Base-by-base conservation (phyloP, 2,888 invertebrate species). In the Leptinotarsa haldemani region DNA sequence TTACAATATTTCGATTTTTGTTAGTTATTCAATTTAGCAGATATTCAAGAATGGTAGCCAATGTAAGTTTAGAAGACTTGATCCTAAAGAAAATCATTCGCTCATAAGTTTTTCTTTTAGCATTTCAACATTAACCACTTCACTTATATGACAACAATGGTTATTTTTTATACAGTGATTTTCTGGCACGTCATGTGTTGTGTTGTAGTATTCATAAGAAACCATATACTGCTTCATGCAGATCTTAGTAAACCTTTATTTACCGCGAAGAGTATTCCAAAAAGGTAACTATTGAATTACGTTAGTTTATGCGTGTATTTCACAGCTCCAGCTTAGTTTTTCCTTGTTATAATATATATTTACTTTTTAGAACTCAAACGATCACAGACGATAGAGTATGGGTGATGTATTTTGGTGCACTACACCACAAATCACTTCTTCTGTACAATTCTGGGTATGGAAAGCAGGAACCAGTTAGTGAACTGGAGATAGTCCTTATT, bases 111-210 rank as follows among this genome's bases (percentile, higher is more conserved):
- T 58, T 67, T 66, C 20, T 73, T 73, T 65, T 73, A 83, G 82
- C 80, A 81, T 68, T 80, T 81, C 69, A 77, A 80, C 63, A 74
- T 83, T 7, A 80, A 82, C 65, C 82, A 82, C 73, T 83, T 82
- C 72, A 80, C 77, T 1, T 82, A 82, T 65, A 82, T 82, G 80
- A 78, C 80, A 4, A 78, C 79, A 4, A 76, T 81, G 70, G 81
- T 82, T 13, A 72, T 83, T 16, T 69, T 82, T 52, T 78, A 79
- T 64, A 81, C 80, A n/a, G 66, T 82, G 16, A 65, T 83, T 13
- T 83, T 80, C 72, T 83, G 83, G 83, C 82, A 83, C 63, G 74
- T 81, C 9, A 74, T 76, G 65, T 80, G 81, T 72, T 82, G 82
- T 69, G 67, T 79, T 69, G 48, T 82, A 25, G 77, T 69, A 40